phyloP scores from a whole-genome alignment of 2,113 vertebrate species.

The Dascyllus trimaculatus region DNA sequence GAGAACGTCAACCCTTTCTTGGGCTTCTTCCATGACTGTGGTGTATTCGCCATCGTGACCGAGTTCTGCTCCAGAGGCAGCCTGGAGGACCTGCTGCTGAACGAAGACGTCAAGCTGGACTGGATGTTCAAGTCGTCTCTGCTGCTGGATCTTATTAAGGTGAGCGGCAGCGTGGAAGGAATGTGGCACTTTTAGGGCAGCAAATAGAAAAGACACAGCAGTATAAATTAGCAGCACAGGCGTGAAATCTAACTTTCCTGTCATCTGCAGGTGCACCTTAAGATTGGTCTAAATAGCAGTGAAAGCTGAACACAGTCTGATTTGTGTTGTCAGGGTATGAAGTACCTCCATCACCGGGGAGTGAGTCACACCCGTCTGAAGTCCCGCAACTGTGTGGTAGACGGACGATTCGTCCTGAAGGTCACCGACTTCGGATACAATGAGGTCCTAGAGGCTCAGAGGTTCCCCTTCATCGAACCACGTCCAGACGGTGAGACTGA shows the following conservation, averaged over 20 bases:
- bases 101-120: slow-evolving; percentile 86
- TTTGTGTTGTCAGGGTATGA: slow-evolving; percentile 81
- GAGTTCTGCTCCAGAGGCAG: slow-evolving; percentile 88
- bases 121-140: slow-evolving; percentile 91
- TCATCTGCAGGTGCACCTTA: too few species aligned
- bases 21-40: slow-evolving; percentile 87
- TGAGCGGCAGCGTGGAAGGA: neutral
- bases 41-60: slow-evolving; percentile 86
- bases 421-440: slow-evolving; percentile 85
- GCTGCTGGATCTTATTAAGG: slow-evolving; percentile 87
- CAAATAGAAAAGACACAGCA: too few species aligned
- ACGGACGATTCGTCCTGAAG: slow-evolving; percentile 86
- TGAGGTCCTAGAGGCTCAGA: slow-evolving; percentile 81
- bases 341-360: slow-evolving; percentile 83
- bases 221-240: too few species aligned
- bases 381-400: slow-evolving; percentile 87
- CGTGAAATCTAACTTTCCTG: too few species aligned
- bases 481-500: slow-evolving; percentile 74
- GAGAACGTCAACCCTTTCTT: slow-evolving; percentile 88
- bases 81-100: slow-evolving; percentile 85
- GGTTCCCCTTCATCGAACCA: slow-evolving; percentile 70
- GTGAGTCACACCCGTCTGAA: slow-evolving; percentile 83
- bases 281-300: neutral
- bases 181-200: neutral
- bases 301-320: neutral